These are phyloP conservation scores for Neelides sp. DNA, from an alignment of 1,140 invertebrate species.

Conservation along the genomic window DNA sequence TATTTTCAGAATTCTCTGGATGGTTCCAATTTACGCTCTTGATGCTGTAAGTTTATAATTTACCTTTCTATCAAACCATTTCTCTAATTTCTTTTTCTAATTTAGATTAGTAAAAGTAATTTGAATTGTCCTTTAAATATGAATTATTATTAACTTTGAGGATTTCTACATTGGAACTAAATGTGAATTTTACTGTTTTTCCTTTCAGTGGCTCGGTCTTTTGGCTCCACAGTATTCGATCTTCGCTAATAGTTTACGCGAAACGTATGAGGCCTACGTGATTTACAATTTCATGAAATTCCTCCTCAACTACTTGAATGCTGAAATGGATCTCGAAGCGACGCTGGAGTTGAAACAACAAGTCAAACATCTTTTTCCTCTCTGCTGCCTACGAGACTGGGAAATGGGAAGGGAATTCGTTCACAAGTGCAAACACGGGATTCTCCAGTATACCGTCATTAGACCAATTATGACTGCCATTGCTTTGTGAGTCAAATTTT, in stretches of 20 bases:
- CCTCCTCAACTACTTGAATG: conserved; percentile 74
- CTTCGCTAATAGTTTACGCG: conserved; percentile 79
- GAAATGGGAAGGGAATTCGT: conserved; percentile 63
- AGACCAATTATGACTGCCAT: conserved; percentile 75
- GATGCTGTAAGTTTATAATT: conserved; percentile 64
- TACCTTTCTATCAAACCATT: neutral
- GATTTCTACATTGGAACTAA: too few relatives aligned
- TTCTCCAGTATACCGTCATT: conserved; percentile 83
- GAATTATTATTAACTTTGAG: too few relatives aligned
- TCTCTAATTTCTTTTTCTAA: too few relatives aligned
- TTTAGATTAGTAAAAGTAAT: too few relatives aligned
- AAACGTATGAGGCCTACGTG: conserved; percentile 93
- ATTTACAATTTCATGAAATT: conserved; percentile 98
- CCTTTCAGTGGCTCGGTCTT: conserved; percentile 64
- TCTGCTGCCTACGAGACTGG: conserved; percentile 39
- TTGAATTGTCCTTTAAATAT: too few relatives aligned
- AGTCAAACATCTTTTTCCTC: conserved; percentile 36
- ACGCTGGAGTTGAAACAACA: conserved; percentile 70
- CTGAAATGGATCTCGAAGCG: conserved; percentile 59
- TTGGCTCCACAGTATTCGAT: conserved; percentile 71
- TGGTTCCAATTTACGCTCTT: conserved; percentile 91
- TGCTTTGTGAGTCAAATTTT: conserved; percentile 63
- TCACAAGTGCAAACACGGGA: conserved; percentile 88
- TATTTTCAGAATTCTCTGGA: conserved; percentile 78
- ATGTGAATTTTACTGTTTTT: too few relatives aligned